Percentiles rank a stretch among this genome's conserved stretches.
phyloP scores from a whole-genome alignment of 2,797 vertebrate species.

The Philypnodon macrostomus region DNA sequence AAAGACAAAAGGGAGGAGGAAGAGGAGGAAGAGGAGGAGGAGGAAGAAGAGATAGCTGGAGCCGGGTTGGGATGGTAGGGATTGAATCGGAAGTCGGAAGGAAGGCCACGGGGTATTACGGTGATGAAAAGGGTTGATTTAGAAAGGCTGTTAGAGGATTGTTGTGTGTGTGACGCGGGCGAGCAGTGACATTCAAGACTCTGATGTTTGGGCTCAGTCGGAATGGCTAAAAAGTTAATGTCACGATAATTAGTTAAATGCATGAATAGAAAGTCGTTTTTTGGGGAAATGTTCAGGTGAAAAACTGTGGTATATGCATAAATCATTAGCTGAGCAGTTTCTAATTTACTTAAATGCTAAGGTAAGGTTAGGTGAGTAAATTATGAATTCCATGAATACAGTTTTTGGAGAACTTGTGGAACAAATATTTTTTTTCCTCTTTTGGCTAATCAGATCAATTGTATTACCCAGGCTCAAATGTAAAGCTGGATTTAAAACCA shows the following conservation, averaged over 20 bases:
- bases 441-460: too few species aligned
- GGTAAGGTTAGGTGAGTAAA: too few species aligned
- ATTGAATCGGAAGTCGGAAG: not conserved
- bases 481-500: too few species aligned
- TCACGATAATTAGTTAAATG: conserved; percentile 13
- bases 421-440: too few species aligned
- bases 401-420: too few species aligned
- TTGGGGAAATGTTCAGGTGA: too few species aligned
- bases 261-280: not conserved
- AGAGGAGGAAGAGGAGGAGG: not conserved
- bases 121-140: conserved; percentile 32
- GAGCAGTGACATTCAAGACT: conserved; percentile 11
- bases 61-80: not conserved
- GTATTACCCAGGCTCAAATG: too few species aligned
- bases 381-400: too few species aligned
- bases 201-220: not conserved
- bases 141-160: conserved; percentile 1
- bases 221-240: not conserved
- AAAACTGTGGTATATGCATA: too few species aligned
- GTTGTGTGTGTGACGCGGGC: conserved; percentile 8
- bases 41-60: conserved; percentile 3
- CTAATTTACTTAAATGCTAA: too few species aligned
- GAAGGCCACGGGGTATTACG: conserved; percentile 16
- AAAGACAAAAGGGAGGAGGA: conserved; percentile 10
- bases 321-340: too few species aligned